Percentiles rank a stretch among this genome's conserved stretches.
These are phyloP conservation scores for Cherax quadricarinatus DNA, from an alignment of 1,140 invertebrate species.

Conservation along the genomic window DNA sequence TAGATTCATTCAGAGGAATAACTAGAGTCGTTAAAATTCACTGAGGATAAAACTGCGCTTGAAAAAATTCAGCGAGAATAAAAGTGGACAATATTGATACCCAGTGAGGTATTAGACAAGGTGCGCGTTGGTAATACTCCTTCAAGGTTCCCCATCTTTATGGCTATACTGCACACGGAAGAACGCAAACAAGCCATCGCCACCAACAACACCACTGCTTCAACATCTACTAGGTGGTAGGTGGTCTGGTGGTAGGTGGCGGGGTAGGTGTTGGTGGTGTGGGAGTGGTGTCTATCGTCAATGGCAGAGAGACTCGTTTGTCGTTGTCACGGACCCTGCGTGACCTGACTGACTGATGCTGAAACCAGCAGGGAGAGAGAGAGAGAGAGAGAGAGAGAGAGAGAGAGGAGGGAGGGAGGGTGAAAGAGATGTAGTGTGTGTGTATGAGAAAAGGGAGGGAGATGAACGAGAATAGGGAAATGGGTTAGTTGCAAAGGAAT, in stretches of 20 bases:
- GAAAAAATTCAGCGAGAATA: too few relatives aligned
- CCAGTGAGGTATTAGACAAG: too few relatives aligned
- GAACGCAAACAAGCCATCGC: too few relatives aligned
- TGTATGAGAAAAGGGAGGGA: neutral
- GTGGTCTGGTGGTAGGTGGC: neutral
- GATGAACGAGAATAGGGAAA: too few relatives aligned
- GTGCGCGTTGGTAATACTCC: too few relatives aligned
- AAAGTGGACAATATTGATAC: too few relatives aligned
- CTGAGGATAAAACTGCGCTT: too few relatives aligned
- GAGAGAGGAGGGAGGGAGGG: neutral
- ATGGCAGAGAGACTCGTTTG: neutral
- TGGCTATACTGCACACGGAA: too few relatives aligned
- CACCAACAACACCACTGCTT: too few relatives aligned
- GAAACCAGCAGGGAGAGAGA: neutral
- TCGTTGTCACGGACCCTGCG: neutral
- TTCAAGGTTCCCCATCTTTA: too few relatives aligned
- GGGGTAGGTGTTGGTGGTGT: neutral
- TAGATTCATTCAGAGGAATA: too few relatives aligned
- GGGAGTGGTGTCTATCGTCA: neutral
- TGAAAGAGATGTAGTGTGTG: neutral
- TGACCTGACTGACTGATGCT: neutral
- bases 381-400: conserved; percentile 2
- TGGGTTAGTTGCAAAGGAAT: neutral
- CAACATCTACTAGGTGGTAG: neutral
- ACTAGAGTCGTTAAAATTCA: too few relatives aligned